A percentile compares a stretch with the other conserved stretches of the same genome.
These are phyloP conservation scores for Edolisoma coerulescens DNA, from an alignment of 2,113 vertebrate genomes.

Conservation along the genomic window DNA sequence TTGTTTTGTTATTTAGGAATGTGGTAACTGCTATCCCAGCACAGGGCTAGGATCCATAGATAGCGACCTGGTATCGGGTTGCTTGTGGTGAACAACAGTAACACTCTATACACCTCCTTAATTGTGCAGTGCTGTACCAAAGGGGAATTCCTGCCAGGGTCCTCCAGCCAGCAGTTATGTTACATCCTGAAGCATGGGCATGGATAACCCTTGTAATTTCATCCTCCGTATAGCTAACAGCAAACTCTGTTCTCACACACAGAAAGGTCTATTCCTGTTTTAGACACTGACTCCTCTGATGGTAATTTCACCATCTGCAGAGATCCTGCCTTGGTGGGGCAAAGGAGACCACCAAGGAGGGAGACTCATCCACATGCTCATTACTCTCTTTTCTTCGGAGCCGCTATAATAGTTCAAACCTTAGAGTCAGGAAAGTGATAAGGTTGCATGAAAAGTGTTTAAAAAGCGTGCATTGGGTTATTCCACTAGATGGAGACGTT, in stretches of 20 bases:
- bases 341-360: neutral
- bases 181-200: neutral
- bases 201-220: slow-evolving; percentile 11
- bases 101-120: neutral
- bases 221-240: neutral
- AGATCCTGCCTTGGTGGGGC: neutral
- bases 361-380: neutral
- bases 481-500: slow-evolving; percentile 59
- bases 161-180: neutral
- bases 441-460: neutral
- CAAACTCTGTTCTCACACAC: neutral
- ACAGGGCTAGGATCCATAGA: neutral
- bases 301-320: neutral
- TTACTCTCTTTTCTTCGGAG: neutral
- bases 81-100: neutral
- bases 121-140: neutral
- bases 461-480: neutral
- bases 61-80: neutral
- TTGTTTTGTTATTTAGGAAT: neutral
- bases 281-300: neutral
- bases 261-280: neutral
- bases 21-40: neutral
- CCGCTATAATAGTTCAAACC: neutral
- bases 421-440: neutral
- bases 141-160: neutral